A percentile compares a stretch with the other conserved stretches of the same genome.
Conservation (phyloP, 2,113 vertebrate species). For the Bubo blakistoni region DNA sequence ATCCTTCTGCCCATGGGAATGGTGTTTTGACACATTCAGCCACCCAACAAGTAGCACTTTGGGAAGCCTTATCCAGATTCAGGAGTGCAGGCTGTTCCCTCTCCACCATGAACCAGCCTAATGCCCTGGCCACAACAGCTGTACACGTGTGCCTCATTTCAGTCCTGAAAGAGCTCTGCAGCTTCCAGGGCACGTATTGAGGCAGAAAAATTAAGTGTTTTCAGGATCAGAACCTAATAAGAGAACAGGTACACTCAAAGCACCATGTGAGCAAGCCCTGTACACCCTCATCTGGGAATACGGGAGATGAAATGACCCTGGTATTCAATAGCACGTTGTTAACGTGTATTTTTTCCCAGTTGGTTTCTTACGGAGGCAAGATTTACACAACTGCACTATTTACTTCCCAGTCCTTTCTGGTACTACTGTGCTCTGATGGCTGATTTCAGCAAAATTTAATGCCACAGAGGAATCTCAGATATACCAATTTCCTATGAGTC, state of each 20-base stretch:
- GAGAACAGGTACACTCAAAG: not conserved
- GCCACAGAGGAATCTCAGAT: not conserved
- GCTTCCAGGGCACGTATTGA: not conserved
- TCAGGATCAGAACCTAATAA: not conserved
- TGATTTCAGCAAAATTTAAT: not conserved
- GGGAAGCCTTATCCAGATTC: not conserved
- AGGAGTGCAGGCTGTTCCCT: not conserved
- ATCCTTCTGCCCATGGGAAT: not conserved
- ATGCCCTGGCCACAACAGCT: not conserved
- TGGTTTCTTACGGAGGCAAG: not conserved
- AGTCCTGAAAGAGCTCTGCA: not conserved
- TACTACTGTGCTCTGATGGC: not conserved
- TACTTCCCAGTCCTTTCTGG: not conserved
- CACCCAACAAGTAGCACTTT: not conserved
- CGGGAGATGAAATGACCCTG: not conserved
- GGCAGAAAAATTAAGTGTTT: not conserved
- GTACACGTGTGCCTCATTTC: not conserved
- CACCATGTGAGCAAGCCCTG: not conserved
- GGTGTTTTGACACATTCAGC: not conserved
- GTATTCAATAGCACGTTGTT: not conserved
- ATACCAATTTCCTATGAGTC: not conserved
- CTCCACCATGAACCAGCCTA: not conserved
- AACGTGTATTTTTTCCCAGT: not conserved
- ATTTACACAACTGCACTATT: not conserved
- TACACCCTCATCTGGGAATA: not conserved